Conservation (phyloP, 1,140 invertebrate species). For the Drosophila burlai region DNA sequence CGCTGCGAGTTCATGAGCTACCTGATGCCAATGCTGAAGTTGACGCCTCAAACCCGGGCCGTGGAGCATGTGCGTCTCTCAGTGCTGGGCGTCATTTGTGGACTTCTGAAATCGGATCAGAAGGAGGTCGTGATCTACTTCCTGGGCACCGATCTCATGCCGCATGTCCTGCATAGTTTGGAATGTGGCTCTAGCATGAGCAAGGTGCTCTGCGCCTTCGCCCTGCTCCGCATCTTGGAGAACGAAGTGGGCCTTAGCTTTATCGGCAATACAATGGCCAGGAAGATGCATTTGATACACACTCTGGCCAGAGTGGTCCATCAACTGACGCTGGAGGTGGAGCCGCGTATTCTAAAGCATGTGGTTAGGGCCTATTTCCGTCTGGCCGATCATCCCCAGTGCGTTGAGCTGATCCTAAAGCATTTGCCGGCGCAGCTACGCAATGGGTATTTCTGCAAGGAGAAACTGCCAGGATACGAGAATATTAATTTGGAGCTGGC, state of each 20-base stretch:
- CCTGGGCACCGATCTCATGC: conserved; percentile 34
- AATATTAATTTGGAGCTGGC: conserved; percentile 1
- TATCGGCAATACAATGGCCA: conserved; percentile 14
- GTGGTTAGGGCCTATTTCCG: conserved; percentile 97
- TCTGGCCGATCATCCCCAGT: conserved; percentile 97
- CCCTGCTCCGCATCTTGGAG: conserved; percentile 36
- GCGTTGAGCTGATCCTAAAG: conserved; percentile 95
- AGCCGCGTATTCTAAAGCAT: conserved; percentile 96
- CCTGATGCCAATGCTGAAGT: conserved; percentile 39
- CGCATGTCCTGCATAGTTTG: conserved; percentile 25
- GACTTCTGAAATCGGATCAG: conserved; percentile 26
- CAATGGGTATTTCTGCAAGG: conserved; percentile 96
- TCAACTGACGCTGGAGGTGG: conserved; percentile 97
- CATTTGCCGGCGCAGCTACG: conserved; percentile 97
- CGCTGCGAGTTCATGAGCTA: conserved; percentile 39
- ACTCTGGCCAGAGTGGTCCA: conserved; percentile 96
- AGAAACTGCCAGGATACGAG: conserved; percentile 84
- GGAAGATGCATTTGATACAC: conserved; percentile 35
- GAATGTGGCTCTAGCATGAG: conserved; percentile 37
- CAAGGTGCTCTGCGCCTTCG: conserved; percentile 32
- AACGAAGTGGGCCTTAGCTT: conserved; percentile 37
- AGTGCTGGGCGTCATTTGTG: conserved; percentile 38
- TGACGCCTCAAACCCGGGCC: conserved; percentile 28
- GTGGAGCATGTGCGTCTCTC: conserved; percentile 48
- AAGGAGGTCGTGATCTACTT: conserved; percentile 36